A percentile compares a stretch with the other conserved stretches of the same genome.
Conservation (phyloP, 64 coral and sea anemone species). For the Orbicella faveolata region DNA sequence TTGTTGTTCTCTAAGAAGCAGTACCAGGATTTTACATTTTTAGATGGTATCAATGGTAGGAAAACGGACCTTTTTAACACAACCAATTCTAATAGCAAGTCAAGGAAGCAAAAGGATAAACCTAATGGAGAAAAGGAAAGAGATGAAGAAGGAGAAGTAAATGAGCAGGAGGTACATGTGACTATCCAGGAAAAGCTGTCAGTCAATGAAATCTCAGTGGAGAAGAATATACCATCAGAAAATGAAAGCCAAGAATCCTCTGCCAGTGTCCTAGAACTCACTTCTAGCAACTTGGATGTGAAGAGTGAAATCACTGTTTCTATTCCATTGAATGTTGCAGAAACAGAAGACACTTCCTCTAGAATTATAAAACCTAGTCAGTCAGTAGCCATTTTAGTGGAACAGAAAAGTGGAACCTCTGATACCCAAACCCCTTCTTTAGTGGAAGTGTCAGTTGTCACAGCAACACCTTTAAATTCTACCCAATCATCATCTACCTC, state of each 20-base stretch:
- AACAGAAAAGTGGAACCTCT: neutral
- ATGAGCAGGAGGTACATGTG: neutral
- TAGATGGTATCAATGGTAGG: neutral
- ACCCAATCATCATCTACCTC: neutral
- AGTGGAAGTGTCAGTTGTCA: conserved; percentile 6
- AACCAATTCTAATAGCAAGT: neutral
- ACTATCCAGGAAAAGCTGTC: neutral
- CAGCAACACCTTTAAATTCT: conserved; percentile 14
- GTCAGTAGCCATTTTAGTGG: neutral
- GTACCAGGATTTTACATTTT: conserved; percentile 4
- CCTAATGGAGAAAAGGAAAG: conserved; percentile 3
- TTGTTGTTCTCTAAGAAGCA: conserved; percentile 37
- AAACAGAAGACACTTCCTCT: neutral
- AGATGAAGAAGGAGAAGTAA: neutral
- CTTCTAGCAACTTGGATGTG: neutral
- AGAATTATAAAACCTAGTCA: conserved; percentile 19
- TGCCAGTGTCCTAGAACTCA: neutral
- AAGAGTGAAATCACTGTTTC: neutral
- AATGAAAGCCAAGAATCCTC: neutral
- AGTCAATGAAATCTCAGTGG: neutral
- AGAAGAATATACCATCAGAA: neutral
- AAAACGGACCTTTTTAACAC: neutral
- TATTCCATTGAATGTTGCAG: neutral
- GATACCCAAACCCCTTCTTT: conserved; percentile 10
- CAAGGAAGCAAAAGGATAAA: neutral